Conservation (phyloP, 1,140 invertebrate genomes). For the Diabrotica virgifera region DNA sequence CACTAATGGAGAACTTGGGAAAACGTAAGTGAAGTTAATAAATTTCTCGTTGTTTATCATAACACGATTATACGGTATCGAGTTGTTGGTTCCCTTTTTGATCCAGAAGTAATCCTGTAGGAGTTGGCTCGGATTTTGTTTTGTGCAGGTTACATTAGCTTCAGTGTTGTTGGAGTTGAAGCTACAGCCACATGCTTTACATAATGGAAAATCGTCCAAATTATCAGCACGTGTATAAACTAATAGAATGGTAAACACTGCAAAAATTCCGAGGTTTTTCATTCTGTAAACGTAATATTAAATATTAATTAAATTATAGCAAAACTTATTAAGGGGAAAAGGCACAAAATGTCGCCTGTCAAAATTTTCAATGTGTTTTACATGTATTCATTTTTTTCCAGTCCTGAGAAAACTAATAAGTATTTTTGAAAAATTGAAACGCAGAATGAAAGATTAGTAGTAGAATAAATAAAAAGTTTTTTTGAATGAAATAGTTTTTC, state of each 20-base stretch:
- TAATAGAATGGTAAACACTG: background rate
- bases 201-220: constrained; percentile 4
- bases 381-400: too few species aligned
- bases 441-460: too few species aligned
- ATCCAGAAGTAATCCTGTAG: constrained; percentile 25
- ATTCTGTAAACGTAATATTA: background rate
- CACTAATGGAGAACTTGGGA: constrained; percentile 28
- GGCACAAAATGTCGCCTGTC: too few species aligned
- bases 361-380: too few species aligned
- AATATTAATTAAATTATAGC: too few species aligned
- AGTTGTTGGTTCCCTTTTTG: constrained; percentile 20
- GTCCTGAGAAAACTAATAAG: too few species aligned
- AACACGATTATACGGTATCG: constrained; percentile 23
- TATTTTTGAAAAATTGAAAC: too few species aligned
- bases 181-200: constrained; percentile 19
- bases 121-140: constrained; percentile 18
- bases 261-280: background rate
- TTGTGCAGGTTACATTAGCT: constrained; percentile 28
- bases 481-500: too few species aligned
- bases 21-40: constrained; percentile 30
- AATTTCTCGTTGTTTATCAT: constrained; percentile 29
- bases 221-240: background rate
- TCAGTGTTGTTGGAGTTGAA: constrained; percentile 4
- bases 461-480: too few species aligned
- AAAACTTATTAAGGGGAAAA: too few species aligned